These are phyloP conservation scores for Pyrgus malvae DNA, from an alignment of 2,888 invertebrate species.

Conservation along the genomic window DNA sequence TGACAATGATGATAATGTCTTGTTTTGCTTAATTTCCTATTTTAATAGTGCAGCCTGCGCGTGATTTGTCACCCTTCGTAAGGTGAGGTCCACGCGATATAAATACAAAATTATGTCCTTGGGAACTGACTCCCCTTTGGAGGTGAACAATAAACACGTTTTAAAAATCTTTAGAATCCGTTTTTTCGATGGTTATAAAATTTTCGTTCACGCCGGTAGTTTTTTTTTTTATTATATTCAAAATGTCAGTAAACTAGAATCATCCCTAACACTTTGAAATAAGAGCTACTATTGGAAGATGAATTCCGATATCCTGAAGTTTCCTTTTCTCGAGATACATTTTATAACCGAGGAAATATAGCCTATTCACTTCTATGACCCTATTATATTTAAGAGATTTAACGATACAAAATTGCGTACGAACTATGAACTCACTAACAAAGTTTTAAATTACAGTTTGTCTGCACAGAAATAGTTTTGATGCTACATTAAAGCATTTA, in stretches of 20 bases:
- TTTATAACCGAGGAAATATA: not conserved
- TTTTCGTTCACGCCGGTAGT: conserved; percentile 37
- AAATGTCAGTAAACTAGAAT: not conserved
- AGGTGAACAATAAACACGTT: conserved; percentile 51
- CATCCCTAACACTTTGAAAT: not conserved
- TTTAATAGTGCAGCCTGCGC: conserved; percentile 36
- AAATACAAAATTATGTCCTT: conserved; percentile 66
- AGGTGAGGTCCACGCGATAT: conserved; percentile 43
- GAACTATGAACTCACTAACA: not conserved
- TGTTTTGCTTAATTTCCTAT: not conserved
- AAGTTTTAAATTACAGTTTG: too few relatives aligned
- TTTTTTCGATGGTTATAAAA: conserved; percentile 44
- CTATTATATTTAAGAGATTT: not conserved
- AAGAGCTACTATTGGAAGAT: too few relatives aligned
- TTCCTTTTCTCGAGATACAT: too few relatives aligned
- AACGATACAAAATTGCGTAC: not conserved
- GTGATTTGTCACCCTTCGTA: conserved; percentile 53
- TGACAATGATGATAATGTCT: not conserved
- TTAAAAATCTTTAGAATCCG: conserved; percentile 47
- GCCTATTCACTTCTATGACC: not conserved
- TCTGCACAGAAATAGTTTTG: too few relatives aligned
- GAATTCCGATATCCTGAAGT: too few relatives aligned
- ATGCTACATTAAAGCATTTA: too few relatives aligned
- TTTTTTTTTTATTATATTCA: not conserved
- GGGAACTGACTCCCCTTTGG: conserved; percentile 59